Evolutionary conservation across 35 echinoderm and acorn worm species (phyloP).

Genomic region (Diadema setosum): DNA sequence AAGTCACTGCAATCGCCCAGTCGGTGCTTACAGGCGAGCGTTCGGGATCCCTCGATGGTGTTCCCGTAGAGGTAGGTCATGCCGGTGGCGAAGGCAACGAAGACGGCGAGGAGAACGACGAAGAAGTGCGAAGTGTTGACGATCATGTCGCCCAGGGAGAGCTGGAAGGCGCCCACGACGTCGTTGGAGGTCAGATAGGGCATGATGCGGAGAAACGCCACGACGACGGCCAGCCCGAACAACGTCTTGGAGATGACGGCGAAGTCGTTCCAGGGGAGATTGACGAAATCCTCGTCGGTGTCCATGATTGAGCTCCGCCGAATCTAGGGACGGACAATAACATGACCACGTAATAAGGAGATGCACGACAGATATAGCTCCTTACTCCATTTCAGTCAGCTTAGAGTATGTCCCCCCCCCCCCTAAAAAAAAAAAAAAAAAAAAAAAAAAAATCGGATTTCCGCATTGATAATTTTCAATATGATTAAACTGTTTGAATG

Average conservation of each 20-base stretch:
- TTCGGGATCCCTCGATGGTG: background rate
- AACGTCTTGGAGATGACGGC: background rate
- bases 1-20: background rate
- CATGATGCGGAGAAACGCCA: slow-evolving; percentile 2
- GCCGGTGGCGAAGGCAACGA: slow-evolving; percentile 31
- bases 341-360: background rate
- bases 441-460: too few relatives aligned
- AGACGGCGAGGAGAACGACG: slow-evolving; percentile 10
- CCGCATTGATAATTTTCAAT: too few relatives aligned
- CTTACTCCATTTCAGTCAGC: too few relatives aligned
- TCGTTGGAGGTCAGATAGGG: background rate
- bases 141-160: slow-evolving; percentile 28
- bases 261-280: background rate
- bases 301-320: background rate
- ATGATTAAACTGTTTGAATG: too few relatives aligned
- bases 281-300: background rate
- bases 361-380: background rate
- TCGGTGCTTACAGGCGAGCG: background rate
- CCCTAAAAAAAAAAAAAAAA: too few relatives aligned
- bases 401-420: too few relatives aligned
- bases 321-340: background rate
- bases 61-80: slow-evolving; percentile 11
- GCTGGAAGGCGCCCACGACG: slow-evolving; percentile 17
- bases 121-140: slow-evolving; percentile 33
- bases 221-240: background rate